A percentile compares a stretch with the other conserved stretches of the same genome.
Conservation (phyloP, 2,113 vertebrate species). For the Uria lomvia region DNA sequence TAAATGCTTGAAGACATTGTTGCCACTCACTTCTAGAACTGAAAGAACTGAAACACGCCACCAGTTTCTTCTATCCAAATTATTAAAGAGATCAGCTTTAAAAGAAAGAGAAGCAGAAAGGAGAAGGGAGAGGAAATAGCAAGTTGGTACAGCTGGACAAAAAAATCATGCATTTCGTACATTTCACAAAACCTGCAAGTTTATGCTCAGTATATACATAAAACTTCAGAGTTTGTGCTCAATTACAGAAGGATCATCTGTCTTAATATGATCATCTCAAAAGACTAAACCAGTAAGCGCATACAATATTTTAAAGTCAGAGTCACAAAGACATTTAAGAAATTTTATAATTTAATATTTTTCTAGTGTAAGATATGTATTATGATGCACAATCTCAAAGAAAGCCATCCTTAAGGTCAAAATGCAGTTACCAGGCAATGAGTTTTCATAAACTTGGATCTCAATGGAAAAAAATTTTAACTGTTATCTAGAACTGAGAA, state of each 20-base stretch:
- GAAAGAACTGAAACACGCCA: not conserved
- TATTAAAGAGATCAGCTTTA: not conserved
- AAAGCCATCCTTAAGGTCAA: not conserved
- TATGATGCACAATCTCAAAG: not conserved
- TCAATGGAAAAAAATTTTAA: not conserved
- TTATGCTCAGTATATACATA: not conserved
- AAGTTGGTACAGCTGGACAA: not conserved
- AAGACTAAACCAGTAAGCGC: not conserved
- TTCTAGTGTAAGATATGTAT: not conserved
- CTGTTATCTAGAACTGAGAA: not conserved
- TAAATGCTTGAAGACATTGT: not conserved
- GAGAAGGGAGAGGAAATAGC: not conserved
- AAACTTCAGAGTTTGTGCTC: not conserved
- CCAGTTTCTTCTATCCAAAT: not conserved
- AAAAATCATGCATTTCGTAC: not conserved
- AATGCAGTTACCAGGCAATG: not conserved
- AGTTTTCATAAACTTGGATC: not conserved
- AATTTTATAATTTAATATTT: not conserved
- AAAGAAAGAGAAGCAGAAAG: not conserved
- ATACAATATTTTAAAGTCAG: not conserved
- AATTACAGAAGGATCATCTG: not conserved
- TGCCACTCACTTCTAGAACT: not conserved
- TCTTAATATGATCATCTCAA: not conserved
- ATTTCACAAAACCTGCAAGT: not conserved
- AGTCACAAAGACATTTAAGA: not conserved